phyloP scores from a whole-genome alignment of 2,797 vertebrate species.

The Anomalospiza imberbis region DNA sequence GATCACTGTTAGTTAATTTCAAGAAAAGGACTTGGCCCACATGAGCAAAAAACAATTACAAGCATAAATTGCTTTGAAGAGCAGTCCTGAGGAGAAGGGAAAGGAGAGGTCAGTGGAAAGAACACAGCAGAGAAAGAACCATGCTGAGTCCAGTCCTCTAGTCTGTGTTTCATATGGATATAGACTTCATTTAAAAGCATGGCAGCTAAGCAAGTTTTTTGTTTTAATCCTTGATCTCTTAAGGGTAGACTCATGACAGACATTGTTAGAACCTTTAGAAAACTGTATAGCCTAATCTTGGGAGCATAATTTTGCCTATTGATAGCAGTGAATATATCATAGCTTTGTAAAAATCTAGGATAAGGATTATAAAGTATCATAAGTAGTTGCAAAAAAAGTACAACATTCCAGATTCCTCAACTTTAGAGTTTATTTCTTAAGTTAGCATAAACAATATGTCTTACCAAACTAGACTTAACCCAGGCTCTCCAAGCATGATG shows the following conservation, averaged over 20 bases:
- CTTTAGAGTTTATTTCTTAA: background rate
- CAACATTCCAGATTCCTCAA: background rate
- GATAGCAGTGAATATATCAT: background rate
- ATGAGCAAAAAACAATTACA: background rate
- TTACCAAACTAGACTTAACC: background rate
- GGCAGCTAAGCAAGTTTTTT: background rate
- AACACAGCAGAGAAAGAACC: background rate
- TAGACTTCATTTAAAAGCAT: background rate
- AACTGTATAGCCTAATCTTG: background rate
- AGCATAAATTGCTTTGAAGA: background rate
- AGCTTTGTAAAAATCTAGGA: background rate
- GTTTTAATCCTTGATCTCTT: background rate
- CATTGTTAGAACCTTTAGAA: background rate
- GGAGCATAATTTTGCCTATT: background rate
- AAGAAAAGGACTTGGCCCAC: background rate
- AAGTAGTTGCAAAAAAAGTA: background rate
- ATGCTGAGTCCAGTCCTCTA: accelerated
- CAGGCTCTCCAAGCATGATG: background rate
- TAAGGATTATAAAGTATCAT: background rate
- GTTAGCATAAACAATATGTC: background rate
- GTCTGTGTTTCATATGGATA: background rate
- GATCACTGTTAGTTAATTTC: background rate
- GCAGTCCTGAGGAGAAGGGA: background rate
- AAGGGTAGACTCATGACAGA: background rate
- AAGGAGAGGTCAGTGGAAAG: background rate